These are phyloP conservation scores for Mormyrus proboscirostris DNA, from an alignment of 2,797 vertebrate genomes.

Conservation along the genomic window DNA sequence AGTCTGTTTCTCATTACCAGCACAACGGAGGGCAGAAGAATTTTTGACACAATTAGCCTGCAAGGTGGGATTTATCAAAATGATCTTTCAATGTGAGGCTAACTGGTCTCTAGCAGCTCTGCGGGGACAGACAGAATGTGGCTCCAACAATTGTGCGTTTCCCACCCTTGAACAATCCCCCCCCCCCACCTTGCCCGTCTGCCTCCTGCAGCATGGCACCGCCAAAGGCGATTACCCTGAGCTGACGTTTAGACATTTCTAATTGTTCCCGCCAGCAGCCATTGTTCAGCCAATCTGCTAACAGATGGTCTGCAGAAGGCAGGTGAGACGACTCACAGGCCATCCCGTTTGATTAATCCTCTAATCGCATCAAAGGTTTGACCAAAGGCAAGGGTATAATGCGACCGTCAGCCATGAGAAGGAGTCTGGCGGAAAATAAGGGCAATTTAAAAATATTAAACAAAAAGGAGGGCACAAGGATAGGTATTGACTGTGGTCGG, in stretches of 20 bases:
- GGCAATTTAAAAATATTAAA: not conserved
- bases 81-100: not conserved
- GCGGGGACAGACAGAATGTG: constrained; percentile 25
- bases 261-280: constrained; percentile 23
- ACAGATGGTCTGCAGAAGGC: constrained; percentile 45
- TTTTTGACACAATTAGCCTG: not conserved
- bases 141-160: constrained; percentile 18
- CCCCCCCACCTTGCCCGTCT: constrained; percentile 1
- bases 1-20: not conserved
- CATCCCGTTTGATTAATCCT: constrained; percentile 22
- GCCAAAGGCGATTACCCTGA: constrained; percentile 10
- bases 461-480: not conserved
- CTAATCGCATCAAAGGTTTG: constrained; percentile 11
- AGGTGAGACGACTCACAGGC: constrained; percentile 42
- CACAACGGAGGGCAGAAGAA: not conserved
- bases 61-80: not conserved
- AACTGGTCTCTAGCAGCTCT: constrained; percentile 27
- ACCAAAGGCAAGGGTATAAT: constrained; percentile 6
- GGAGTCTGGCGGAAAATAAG: not conserved
- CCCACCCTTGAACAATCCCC: not conserved
- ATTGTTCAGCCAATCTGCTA: constrained; percentile 29
- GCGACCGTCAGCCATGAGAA: not conserved
- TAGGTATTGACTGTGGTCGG: not conserved
- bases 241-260: constrained; percentile 19
- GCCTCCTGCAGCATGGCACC: constrained; percentile 1